Evolutionary conservation across 2,797 vertebrate species (phyloP).

Genomic region (Acanthornis magna): DNA sequence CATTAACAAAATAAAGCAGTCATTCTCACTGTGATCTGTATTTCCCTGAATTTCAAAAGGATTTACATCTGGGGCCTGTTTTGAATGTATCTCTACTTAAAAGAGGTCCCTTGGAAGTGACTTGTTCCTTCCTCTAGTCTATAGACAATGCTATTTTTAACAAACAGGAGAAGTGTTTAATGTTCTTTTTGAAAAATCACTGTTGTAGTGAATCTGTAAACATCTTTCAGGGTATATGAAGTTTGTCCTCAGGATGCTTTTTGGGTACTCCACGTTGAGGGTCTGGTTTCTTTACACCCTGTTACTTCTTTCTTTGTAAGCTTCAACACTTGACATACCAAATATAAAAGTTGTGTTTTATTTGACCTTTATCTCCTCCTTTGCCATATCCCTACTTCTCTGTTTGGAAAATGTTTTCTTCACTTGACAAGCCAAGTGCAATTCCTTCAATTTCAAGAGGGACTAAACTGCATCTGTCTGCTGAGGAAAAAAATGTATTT

Average conservation of each 20-base stretch:
- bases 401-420: conserved; percentile 17
- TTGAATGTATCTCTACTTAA: background rate
- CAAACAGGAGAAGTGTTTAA: background rate
- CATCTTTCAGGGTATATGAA: background rate
- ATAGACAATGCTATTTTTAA: background rate
- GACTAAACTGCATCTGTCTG: background rate
- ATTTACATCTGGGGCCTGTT: background rate
- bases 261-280: background rate
- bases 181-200: background rate
- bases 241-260: background rate
- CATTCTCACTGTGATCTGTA: conserved; percentile 5
- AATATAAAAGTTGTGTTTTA: background rate
- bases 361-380: background rate
- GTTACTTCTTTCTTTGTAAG: background rate
- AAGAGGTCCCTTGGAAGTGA: background rate
- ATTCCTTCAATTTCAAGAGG: background rate
- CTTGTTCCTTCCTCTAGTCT: background rate
- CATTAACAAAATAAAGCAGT: conserved; percentile 34
- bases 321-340: background rate
- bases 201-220: background rate
- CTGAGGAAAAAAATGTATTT: conserved; percentile 6
- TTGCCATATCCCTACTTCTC: background rate
- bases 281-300: background rate
- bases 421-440: conserved; percentile 10
- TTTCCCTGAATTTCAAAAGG: conserved; percentile 33